Percentiles rank a stretch among this genome's conserved stretches.
Conservation (phyloP, 2,113 vertebrate genomes). For the Benthochromis sp. region DNA sequence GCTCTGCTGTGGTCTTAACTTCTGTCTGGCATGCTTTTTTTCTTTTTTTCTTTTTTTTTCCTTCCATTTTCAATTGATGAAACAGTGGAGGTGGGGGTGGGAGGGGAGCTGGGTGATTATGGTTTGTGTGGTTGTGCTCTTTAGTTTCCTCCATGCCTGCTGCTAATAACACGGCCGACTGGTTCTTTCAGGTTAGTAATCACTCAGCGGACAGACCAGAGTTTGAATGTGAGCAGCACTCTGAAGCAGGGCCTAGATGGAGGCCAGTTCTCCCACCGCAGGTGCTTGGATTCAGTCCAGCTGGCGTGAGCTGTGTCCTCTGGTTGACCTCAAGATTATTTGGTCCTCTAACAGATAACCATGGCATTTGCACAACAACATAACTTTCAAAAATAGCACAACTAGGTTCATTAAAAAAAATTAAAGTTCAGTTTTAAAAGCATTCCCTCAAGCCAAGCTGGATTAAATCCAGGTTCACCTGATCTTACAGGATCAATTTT, state of each 20-base stretch:
- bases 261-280: background rate
- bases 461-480: constrained; percentile 14
- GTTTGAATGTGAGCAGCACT: background rate
- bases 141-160: background rate
- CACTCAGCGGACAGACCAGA: background rate
- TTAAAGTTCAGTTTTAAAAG: background rate
- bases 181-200: background rate
- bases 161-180: background rate
- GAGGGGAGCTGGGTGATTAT: background rate
- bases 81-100: background rate
- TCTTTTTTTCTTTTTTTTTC: background rate
- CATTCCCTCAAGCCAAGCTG: background rate
- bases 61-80: background rate
- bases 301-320: constrained; percentile 1
- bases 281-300: constrained; percentile 35
- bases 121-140: constrained; percentile 1
- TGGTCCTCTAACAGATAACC: background rate
- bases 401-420: background rate
- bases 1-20: constrained; percentile 37
- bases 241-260: background rate
- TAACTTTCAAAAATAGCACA: background rate
- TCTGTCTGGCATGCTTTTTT: constrained; percentile 49
- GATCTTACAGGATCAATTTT: rapidly evolving
- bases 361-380: background rate
- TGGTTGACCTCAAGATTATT: background rate